These are phyloP conservation scores for Sus scrofa DNA, from an alignment of 2,113 vertebrate species.

Conservation along the genomic window DNA sequence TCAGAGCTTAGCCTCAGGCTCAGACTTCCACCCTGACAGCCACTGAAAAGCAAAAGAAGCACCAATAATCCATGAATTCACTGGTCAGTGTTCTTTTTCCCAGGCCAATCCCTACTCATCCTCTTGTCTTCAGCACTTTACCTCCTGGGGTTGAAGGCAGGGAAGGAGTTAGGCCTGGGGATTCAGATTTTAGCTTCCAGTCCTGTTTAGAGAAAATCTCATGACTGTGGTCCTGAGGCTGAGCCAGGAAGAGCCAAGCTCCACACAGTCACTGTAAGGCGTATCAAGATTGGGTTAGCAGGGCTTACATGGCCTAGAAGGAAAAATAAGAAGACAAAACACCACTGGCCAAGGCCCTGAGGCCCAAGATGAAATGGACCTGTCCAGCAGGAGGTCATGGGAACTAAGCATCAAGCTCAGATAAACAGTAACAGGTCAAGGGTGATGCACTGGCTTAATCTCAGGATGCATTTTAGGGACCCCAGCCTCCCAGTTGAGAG, in stretches of 20 bases:
- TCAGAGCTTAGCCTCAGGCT: background rate
- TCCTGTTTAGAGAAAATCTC: background rate
- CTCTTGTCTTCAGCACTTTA: background rate
- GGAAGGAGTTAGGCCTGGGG: background rate
- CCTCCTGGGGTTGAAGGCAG: background rate
- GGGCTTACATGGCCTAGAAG: too few species aligned
- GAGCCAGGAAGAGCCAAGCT: too few species aligned
- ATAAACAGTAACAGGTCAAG: background rate
- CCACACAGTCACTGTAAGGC: background rate
- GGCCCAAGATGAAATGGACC: background rate
- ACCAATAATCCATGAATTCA: background rate
- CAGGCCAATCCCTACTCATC: background rate
- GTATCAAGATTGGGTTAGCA: rapidly evolving
- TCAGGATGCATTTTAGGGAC: background rate
- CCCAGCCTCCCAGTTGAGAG: background rate
- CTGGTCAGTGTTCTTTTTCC: background rate
- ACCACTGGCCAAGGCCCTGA: background rate
- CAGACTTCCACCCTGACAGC: background rate
- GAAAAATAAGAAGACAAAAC: background rate
- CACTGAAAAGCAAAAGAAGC: background rate
- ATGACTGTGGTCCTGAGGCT: too few species aligned
- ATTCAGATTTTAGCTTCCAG: background rate
- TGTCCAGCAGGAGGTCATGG: background rate
- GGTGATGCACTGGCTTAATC: background rate
- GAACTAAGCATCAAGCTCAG: too few species aligned